Evolutionary conservation across 1,140 invertebrate genomes (phyloP).

Genomic region (Magallana ariakensis): DNA sequence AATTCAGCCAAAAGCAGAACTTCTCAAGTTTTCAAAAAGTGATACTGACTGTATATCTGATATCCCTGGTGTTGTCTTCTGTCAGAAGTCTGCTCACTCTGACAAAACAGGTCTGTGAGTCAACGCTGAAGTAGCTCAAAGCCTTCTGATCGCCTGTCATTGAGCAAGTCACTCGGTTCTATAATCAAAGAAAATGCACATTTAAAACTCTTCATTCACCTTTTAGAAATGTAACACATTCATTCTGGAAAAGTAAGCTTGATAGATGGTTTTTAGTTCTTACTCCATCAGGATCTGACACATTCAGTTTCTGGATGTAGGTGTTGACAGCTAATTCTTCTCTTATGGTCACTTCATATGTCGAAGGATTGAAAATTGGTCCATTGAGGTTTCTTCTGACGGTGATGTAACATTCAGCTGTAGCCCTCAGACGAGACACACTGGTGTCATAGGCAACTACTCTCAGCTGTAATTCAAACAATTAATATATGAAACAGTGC

Average conservation of each 20-base stretch:
- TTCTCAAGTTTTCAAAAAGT: not conserved
- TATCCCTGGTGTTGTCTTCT: conserved; percentile 62
- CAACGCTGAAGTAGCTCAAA: conserved; percentile 69
- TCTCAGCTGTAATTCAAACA: conserved; percentile 61
- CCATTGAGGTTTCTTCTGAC: conserved; percentile 65
- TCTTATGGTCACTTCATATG: conserved; percentile 48
- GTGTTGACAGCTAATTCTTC: conserved; percentile 59
- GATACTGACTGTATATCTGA: conserved; percentile 66
- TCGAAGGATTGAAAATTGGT: conserved; percentile 60
- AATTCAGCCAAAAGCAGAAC: too few relatives aligned
- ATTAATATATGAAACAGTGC: not conserved
- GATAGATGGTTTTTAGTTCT: conserved; percentile 40
- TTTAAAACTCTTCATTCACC: too few relatives aligned
- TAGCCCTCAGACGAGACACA: conserved; percentile 56
- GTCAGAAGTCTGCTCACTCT: conserved; percentile 63
- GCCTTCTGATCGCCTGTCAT: conserved; percentile 68
- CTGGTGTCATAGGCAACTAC: conserved; percentile 68
- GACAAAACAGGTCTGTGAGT: conserved; percentile 68
- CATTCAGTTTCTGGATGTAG: conserved; percentile 66
- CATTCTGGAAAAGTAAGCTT: too few relatives aligned
- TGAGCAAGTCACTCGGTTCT: conserved; percentile 65
- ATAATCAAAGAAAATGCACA: conserved; percentile 36
- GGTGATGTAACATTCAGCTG: conserved; percentile 55
- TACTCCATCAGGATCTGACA: conserved; percentile 70
- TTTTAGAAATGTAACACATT: too few relatives aligned